Evolutionary conservation across 1,140 invertebrate species (phyloP).

Genomic region (Habropoda laboriosa): DNA sequence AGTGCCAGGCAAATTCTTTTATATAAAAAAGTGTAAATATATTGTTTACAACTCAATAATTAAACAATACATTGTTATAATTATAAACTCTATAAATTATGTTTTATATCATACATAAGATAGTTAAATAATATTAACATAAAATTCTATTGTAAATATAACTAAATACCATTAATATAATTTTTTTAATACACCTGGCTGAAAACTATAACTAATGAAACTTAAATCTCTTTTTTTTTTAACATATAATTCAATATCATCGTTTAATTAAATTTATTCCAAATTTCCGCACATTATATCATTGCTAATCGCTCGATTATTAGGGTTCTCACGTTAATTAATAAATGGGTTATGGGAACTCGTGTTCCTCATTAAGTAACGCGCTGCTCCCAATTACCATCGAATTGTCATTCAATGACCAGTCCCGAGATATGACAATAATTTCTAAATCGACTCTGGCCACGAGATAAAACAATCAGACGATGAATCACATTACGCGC

Average conservation of each 20-base stretch:
- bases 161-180: neutral
- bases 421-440: neutral
- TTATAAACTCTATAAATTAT: slow-evolving; percentile 1
- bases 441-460: slow-evolving; percentile 17
- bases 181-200: too few species aligned
- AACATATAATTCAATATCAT: neutral
- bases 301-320: slow-evolving; percentile 8
- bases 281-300: neutral
- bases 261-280: neutral
- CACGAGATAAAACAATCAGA: slow-evolving; percentile 46
- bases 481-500: slow-evolving; percentile 53
- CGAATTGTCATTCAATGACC: slow-evolving; percentile 22
- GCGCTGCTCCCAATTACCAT: slow-evolving; percentile 37
- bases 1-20: slow-evolving; percentile 56
- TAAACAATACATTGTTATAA: neutral
- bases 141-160: neutral
- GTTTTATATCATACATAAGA: neutral
- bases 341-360: slow-evolving; percentile 47
- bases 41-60: slow-evolving; percentile 35
- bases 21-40: slow-evolving; percentile 51
- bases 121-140: slow-evolving; percentile 3
- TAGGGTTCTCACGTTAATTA: slow-evolving; percentile 49
- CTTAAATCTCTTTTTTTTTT: neutral
- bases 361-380: slow-evolving; percentile 43
- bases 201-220: neutral